A percentile compares a stretch with the other conserved stretches of the same genome.
phyloP scores from a whole-genome alignment of 2,888 invertebrate species.

The Acanthosoma haemorrhoidale region DNA sequence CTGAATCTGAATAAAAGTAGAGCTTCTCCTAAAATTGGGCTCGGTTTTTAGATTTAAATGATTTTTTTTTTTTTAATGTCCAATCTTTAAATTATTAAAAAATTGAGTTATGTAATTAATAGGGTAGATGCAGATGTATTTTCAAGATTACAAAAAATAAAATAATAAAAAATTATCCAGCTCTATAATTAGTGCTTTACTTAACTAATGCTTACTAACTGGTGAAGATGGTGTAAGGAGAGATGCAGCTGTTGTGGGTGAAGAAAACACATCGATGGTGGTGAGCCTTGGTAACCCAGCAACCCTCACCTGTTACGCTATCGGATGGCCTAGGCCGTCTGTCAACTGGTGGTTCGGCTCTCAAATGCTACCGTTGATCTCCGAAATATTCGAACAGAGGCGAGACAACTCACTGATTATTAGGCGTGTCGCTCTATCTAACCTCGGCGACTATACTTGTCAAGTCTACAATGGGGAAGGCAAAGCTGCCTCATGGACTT shows the following conservation, averaged over 20 bases:
- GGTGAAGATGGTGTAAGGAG: conserved; percentile 54
- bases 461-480: conserved; percentile 80
- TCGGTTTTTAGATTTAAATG: too few species aligned
- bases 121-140: neutral
- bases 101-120: too few species aligned
- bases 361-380: conserved; percentile 66
- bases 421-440: conserved; percentile 60
- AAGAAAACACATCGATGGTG: conserved; percentile 57
- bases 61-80: too few species aligned
- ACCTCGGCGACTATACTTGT: conserved; percentile 81
- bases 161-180: neutral
- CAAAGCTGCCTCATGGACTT: conserved; percentile 69
- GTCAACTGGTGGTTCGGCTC: conserved; percentile 82
- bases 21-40: too few species aligned
- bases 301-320: conserved; percentile 69
- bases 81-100: too few species aligned
- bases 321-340: conserved; percentile 71
- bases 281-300: conserved; percentile 68
- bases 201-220: conserved; percentile 15
- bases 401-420: conserved; percentile 71
- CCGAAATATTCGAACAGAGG: conserved; percentile 63
- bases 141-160: neutral
- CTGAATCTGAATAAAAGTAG: too few species aligned
- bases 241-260: conserved; percentile 63
- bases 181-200: neutral